Conservation (phyloP, 2,888 invertebrate genomes). For the Abrostola triplasia region DNA sequence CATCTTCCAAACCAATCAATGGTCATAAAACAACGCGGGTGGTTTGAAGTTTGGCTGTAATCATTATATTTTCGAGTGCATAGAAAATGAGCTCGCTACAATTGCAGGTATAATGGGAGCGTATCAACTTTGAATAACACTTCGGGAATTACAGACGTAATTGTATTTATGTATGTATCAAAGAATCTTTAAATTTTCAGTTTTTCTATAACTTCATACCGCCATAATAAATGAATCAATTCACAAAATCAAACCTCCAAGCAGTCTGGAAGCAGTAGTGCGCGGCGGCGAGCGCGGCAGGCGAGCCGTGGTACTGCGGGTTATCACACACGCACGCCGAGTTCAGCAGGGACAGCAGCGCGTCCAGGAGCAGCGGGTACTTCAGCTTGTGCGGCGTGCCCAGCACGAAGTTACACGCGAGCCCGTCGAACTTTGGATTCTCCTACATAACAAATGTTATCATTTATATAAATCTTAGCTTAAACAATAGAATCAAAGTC, state of each 20-base stretch:
- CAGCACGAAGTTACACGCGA: slow-evolving; percentile 97
- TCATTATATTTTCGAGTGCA: no score
- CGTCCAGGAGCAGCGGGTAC: slow-evolving; percentile 95
- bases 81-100: no score
- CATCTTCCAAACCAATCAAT: no score
- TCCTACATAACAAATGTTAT: slow-evolving; percentile 82
- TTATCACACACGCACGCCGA: slow-evolving; percentile 92
- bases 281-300: slow-evolving; percentile 92
- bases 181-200: not conserved
- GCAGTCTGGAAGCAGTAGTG: slow-evolving; percentile 97
- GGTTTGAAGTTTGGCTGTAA: no score
- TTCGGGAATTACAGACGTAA: no score
- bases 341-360: slow-evolving; percentile 94
- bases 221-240: not conserved
- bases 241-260: slow-evolving; percentile 94
- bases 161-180: no score
- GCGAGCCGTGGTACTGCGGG: slow-evolving; percentile 83
- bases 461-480: not conserved
- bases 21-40: no score
- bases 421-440: slow-evolving; percentile 96
- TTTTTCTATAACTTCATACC: not conserved
- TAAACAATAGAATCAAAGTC: not conserved
- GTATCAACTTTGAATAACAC: no score
- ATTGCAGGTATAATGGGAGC: no score
- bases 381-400: slow-evolving; percentile 97